Base-by-base conservation (phyloP, 2,888 invertebrate species). In the Chesias legatella region DNA sequence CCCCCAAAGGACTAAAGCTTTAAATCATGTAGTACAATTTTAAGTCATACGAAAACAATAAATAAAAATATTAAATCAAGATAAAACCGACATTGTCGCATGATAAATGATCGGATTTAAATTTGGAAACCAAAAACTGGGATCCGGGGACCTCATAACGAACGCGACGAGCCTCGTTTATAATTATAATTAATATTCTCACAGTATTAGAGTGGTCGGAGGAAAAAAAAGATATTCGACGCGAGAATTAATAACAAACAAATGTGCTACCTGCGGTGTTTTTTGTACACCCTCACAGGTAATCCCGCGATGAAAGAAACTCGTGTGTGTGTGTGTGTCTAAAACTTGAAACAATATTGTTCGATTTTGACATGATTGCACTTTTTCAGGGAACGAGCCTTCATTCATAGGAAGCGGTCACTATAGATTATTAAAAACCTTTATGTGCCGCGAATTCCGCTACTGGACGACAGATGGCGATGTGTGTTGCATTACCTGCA, bases 231-330 rank as follows among this genome's bases (percentile, higher is more conserved):
- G 67, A 76, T 76, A 79, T 79, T 78, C 83, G 82, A 83, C 75
- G 82, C 85, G 83, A 84, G 88, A 86, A 85, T 88, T 88, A 86
- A 88, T 88, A 88, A 88, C 85, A 88, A 88, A 88, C 88, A 88
- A 88, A 88, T 88, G 86, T 79, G 86, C 88, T 88, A 88, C 88
- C 88, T 88, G 88, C 77, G 71, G 78, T 65, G 81, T 84, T 88
- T 88, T 88, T 88, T 88, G 84, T 86, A 73, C 60, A 70, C 74
- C 73, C 76, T 75, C 76, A 80, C 86, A 88, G 86, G 86, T 85
- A 86, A 74, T 61, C 63, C 62, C 62, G 73, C 67, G 73, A 75
- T 83, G 84, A 82, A 81, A 83, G 79, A 78, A 77, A 70, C 80
- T 82, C 79, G 74, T 75, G 78, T 73, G 79, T 84, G 83, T 88